Percentiles rank a stretch among this genome's conserved stretches.
Conservation (phyloP, 2,797 vertebrate species). For the Sebastolobus alascanus region DNA sequence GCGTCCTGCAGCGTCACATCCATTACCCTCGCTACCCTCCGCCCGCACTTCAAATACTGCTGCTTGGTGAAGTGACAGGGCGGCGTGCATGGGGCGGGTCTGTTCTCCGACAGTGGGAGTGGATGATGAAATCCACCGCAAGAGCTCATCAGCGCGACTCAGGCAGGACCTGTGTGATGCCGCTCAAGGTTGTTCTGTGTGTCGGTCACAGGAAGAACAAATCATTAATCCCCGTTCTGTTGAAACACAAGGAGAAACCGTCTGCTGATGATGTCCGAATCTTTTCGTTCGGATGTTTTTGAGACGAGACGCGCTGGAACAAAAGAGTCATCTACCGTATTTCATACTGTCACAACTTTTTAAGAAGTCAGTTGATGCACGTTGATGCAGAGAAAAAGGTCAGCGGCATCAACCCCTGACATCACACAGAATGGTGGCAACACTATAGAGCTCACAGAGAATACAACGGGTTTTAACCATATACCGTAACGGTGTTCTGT, state of each 20-base stretch:
- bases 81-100: not conserved
- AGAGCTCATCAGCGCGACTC: conserved; percentile 46
- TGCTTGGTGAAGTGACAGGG: conserved; percentile 1
- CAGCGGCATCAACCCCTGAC: not conserved
- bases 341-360: not conserved
- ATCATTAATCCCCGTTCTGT: not conserved
- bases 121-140: conserved; percentile 59
- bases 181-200: conserved; percentile 36
- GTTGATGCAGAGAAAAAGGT: not conserved
- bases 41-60: conserved; percentile 21
- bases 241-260: conserved; percentile 4
- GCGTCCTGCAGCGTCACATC: not conserved
- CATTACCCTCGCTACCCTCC: not conserved
- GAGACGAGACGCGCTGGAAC: not conserved
- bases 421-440: not conserved
- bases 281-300: not conserved
- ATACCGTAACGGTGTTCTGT: too few relatives aligned
- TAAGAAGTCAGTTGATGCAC: not conserved
- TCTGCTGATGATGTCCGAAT: not conserved
- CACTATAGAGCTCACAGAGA: not conserved
- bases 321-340: not conserved
- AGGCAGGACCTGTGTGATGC: conserved; percentile 34
- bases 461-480: not conserved
- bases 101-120: conserved; percentile 23
- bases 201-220: conserved; percentile 18